Conservation (phyloP, 2,888 invertebrate genomes). For the Cistogaster globosa region DNA sequence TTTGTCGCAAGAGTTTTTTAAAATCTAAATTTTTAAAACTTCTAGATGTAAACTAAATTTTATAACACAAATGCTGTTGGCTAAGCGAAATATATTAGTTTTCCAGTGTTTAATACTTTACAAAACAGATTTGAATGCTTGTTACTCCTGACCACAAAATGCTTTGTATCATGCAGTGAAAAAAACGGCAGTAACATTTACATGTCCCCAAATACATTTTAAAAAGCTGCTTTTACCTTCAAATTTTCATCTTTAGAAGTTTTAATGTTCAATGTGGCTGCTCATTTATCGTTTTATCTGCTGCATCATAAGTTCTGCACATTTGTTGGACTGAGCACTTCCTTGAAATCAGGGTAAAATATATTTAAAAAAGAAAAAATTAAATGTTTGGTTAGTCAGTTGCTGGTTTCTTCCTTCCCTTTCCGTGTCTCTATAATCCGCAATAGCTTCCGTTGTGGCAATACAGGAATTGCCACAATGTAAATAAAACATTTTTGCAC, state of each 20-base stretch:
- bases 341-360: slow-evolving; percentile 34
- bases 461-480: slow-evolving; percentile 70
- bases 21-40: not conserved
- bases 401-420: slow-evolving; percentile 54
- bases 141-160: slow-evolving; percentile 55
- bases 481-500: slow-evolving; percentile 66
- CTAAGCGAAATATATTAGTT: not conserved
- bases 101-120: not conserved
- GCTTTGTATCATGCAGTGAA: slow-evolving; percentile 42
- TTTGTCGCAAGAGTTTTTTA: not conserved
- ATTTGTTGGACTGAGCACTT: slow-evolving; percentile 56
- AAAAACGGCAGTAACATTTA: not conserved
- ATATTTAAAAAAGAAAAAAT: slow-evolving; percentile 34
- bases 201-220: not conserved
- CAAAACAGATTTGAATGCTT: slow-evolving; percentile 5
- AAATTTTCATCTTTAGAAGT: not conserved
- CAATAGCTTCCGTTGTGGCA: slow-evolving; percentile 69
- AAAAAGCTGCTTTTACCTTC: not conserved
- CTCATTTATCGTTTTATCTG: slow-evolving; percentile 61
- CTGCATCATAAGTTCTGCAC: slow-evolving; percentile 55
- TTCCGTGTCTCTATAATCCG: slow-evolving; percentile 64
- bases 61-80: too few species aligned
- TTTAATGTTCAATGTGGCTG: slow-evolving; percentile 19
- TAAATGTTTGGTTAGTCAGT: slow-evolving; percentile 58
- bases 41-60: too few species aligned